phyloP scores from a whole-genome alignment of 2,888 invertebrate genomes.

The Bombylius discolor region DNA sequence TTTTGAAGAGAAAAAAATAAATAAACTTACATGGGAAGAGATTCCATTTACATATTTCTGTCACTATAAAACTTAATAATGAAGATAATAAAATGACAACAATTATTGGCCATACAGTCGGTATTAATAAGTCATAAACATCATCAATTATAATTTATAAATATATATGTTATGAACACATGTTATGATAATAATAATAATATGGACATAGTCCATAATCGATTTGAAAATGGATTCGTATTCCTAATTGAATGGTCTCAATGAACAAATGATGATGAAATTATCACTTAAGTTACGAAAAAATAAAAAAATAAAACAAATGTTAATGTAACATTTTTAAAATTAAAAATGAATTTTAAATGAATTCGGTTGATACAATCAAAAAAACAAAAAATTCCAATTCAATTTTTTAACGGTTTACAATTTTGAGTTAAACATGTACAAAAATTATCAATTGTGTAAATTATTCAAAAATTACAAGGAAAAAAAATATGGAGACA shows the following conservation, averaged over 20 bases:
- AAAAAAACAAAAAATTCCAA: no score
- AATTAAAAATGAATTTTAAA: no score
- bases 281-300: conserved; percentile 47
- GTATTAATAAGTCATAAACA: conserved; percentile 36
- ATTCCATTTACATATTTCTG: conserved; percentile 82
- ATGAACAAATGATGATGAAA: conserved; percentile 82
- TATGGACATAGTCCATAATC: conserved; percentile 58
- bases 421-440: no score
- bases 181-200: conserved; percentile 41
- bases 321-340: no score
- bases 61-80: conserved; percentile 53
- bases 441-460: no score
- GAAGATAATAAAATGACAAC: conserved; percentile 50
- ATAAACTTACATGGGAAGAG: no score
- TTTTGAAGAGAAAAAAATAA: no score
- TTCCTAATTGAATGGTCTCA: conserved; percentile 77
- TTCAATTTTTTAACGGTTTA: no score
- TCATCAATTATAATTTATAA: conserved; percentile 25
- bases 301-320: not conserved
- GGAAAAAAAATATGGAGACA: no score
- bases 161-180: conserved; percentile 21
- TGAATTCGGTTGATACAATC: no score
- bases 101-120: conserved; percentile 40
- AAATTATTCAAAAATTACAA: no score
- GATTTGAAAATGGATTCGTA: conserved; percentile 67